Evolutionary conservation across 1,140 invertebrate species (phyloP).

Genomic region (Akabosia matsudoensis): DNA sequence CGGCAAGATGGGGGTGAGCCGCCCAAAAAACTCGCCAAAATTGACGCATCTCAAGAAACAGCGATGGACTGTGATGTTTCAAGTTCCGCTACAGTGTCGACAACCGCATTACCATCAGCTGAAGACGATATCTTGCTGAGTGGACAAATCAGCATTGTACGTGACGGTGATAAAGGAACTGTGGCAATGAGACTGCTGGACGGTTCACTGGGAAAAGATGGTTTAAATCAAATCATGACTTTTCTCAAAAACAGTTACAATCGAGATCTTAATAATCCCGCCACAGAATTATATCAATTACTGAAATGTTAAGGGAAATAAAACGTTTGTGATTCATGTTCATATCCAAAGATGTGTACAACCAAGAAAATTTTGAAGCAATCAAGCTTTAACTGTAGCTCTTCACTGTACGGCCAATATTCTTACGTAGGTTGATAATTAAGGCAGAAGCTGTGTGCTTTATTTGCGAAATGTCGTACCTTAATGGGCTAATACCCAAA

Average conservation of each 20-base stretch:
- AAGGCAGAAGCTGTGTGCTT: too few relatives aligned
- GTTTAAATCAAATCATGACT: slow-evolving; percentile 2
- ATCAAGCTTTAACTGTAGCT: too few relatives aligned
- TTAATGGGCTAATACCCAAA: too few relatives aligned
- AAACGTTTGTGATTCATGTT: neutral
- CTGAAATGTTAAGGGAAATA: slow-evolving; percentile 4
- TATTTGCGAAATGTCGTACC: too few relatives aligned
- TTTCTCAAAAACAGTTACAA: slow-evolving; percentile 12
- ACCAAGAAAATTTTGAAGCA: too few relatives aligned
- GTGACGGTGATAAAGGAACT: neutral
- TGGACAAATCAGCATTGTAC: neutral
- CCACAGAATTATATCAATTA: neutral
- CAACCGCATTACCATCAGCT: neutral
- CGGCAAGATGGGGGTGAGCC: neutral
- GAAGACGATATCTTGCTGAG: neutral
- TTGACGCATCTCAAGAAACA: neutral
- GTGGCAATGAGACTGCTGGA: neutral
- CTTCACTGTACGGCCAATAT: too few relatives aligned
- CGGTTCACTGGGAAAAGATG: slow-evolving; percentile 17
- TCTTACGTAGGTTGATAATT: too few relatives aligned
- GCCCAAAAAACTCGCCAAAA: neutral
- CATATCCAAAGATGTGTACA: too few relatives aligned
- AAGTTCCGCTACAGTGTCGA: too few relatives aligned
- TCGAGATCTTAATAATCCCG: neutral
- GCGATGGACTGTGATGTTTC: too few relatives aligned